Evolutionary conservation across 2,797 vertebrate species (phyloP), one percentile per base, ranked within the genome.

Genomic region (Cebuella pygmaea): DNA sequence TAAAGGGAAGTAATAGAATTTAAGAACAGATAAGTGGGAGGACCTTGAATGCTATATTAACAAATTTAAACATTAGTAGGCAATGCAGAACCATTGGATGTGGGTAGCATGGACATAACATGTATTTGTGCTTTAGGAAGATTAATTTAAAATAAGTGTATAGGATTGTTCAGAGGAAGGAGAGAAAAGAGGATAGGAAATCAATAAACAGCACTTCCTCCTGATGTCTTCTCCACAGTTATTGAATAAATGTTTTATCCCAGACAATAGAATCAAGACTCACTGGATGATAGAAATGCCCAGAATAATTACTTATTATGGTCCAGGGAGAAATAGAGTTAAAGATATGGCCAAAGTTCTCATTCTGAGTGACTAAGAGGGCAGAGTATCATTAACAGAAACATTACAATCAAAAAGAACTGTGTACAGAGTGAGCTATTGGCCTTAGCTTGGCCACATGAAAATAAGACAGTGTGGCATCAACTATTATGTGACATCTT

Each of bases 261-360:
- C 27, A 78, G 59, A 55, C 22, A 64, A 83, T 26, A 87, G 27
- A 90, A 90, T 78, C 44, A 90, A 90, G 33, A 90, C 30, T 61
- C 81, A 82, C 1, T 93, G 30, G 75, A 22, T 82, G 2, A 87
- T 41, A 87, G 15, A 74, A 41, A 61, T 48, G 15, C 33, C 6
- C 90, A 48, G 44, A 76, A 82, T 87, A 94, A 83, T 87, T 78
- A 90, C 17, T 89, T 30, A 85, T 50, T 82, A 82, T 70, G 39
- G 22, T 78, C 33, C 75, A 81, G n/a, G 19, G 39, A 80, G 75
- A 50, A 82, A 89, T 75, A 57, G 15, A 59, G 9, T 44, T 67
- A 82, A 88, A 41, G 27, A 87, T 72, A 20, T 76, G 27, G 20
- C 11, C 17, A 13, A 75, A 76, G n/a, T 86, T 81, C 46, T 96